Percentiles rank a stretch among this genome's conserved stretches.
Conservation (phyloP, 2,888 invertebrate genomes). For the Xestia rhomboidea region DNA sequence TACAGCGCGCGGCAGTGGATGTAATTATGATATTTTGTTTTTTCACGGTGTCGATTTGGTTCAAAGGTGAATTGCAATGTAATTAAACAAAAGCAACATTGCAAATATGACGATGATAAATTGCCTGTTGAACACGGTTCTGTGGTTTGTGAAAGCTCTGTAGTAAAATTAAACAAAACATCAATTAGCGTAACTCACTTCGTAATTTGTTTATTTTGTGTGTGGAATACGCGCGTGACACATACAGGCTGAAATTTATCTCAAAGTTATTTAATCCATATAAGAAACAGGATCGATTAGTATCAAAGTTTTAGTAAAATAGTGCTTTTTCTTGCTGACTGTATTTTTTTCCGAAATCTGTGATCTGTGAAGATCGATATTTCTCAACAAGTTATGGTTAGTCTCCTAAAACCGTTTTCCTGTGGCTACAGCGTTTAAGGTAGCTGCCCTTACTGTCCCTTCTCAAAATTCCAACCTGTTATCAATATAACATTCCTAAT, state of each 20-base stretch:
- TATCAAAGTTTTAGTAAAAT: not conserved
- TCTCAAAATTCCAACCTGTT: not conserved
- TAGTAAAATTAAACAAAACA: not conserved
- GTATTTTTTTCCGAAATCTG: not conserved
- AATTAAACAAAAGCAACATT: not conserved
- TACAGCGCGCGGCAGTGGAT: not conserved
- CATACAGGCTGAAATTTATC: not conserved
- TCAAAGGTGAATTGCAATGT: slow-evolving; percentile 14
- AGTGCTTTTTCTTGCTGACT: not conserved
- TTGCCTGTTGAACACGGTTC: not conserved
- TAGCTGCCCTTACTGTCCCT: not conserved
- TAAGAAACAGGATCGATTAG: not conserved
- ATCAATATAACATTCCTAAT: not conserved
- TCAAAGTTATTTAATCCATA: not conserved
- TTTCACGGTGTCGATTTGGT: not conserved
- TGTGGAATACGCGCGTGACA: not conserved
- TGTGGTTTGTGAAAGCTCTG: not conserved
- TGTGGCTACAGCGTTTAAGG: not conserved
- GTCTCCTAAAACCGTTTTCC: not conserved
- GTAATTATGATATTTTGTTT: not conserved
- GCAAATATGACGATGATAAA: slow-evolving; percentile 6
- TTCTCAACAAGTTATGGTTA: not conserved
- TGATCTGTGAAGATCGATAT: not conserved
- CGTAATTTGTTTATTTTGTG: not conserved
- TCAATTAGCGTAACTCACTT: not conserved